A percentile compares a stretch with the other conserved stretches of the same genome.
phyloP scores from a whole-genome alignment of 2,113 vertebrate genomes.

The Barbus barbus region DNA sequence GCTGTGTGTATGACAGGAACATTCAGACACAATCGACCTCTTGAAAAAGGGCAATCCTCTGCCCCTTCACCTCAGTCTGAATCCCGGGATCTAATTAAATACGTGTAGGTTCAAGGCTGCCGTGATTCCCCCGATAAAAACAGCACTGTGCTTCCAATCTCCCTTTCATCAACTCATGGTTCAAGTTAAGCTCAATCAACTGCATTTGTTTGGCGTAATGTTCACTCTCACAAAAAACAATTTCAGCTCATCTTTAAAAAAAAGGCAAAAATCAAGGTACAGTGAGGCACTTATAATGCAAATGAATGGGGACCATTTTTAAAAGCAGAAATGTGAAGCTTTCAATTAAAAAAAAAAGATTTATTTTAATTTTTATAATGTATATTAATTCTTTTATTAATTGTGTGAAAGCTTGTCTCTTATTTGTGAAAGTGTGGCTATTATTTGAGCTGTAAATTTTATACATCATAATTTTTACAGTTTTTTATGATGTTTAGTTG shows the following conservation, averaged over 20 bases:
- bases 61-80: conserved; percentile 2
- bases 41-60: conserved; percentile 32
- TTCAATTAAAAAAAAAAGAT: background rate
- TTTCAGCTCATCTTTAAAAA: background rate
- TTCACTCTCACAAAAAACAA: background rate
- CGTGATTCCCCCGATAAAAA: background rate
- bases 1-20: conserved; percentile 65
- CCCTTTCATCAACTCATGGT: background rate
- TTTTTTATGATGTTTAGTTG: background rate
- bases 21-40: conserved; percentile 29
- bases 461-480: background rate
- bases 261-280: background rate
- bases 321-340: background rate
- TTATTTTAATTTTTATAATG: background rate
- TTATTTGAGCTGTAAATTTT: background rate
- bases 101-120: background rate
- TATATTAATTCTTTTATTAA: background rate
- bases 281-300: background rate
- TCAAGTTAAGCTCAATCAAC: conserved; percentile 4
- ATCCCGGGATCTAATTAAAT: conserved; percentile 17
- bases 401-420: background rate
- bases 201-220: background rate
- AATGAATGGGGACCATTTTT: background rate
- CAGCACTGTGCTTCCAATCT: background rate
- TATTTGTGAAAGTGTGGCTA: background rate